Evolutionary conservation across 1,140 invertebrate genomes (phyloP).

Genomic region (Homalodisca vitripennis): DNA sequence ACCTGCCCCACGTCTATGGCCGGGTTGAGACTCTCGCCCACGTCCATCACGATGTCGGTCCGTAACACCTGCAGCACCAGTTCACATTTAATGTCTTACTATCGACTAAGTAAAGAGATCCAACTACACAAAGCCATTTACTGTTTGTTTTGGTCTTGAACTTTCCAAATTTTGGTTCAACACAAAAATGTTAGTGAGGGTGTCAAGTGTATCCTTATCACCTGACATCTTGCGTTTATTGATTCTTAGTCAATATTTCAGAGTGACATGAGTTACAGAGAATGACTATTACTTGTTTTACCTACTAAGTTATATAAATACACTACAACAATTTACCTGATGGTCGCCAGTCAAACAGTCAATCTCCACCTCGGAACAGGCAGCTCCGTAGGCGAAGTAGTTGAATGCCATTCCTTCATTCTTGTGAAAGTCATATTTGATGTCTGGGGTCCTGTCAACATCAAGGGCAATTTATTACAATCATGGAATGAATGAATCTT

Average conservation of each 20-base stretch:
- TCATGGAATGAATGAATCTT: no score
- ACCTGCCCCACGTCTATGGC: conserved; percentile 96
- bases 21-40: conserved; percentile 89
- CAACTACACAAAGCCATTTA: no score
- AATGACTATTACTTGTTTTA: no score
- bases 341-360: conserved; percentile 89
- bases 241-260: no score
- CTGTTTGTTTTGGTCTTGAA: no score
- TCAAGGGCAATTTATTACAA: no score
- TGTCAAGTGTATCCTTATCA: no score
- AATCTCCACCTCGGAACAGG: conserved; percentile 80
- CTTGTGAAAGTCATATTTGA: conserved; percentile 72
- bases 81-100: not conserved
- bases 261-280: no score
- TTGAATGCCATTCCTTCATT: conserved; percentile 71
- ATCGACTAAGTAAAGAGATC: no score
- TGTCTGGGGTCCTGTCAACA: conserved; percentile 62
- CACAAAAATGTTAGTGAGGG: no score
- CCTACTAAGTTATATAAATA: not conserved
- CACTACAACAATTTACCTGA: conserved; percentile 51
- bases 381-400: conserved; percentile 80
- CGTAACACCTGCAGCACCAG: conserved; percentile 61
- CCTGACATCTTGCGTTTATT: no score
- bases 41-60: conserved; percentile 95
- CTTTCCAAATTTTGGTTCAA: no score